Evolutionary conservation across 2,797 vertebrate species (phyloP), one percentile per base, ranked within the genome.

Genomic region (Podargus strigoides): DNA sequence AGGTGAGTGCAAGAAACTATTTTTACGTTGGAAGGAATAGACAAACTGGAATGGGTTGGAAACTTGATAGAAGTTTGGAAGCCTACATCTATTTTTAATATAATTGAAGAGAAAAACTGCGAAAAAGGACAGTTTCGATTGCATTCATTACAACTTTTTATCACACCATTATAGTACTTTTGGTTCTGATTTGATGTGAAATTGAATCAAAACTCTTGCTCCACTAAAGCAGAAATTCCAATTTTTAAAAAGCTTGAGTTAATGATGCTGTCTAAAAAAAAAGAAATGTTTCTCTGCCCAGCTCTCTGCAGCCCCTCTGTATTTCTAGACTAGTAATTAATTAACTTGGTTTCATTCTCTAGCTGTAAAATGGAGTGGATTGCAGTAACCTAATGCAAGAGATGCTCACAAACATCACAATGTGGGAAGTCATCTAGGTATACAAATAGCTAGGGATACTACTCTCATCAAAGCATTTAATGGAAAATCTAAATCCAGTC

Each of bases 1-100:
- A 16, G 5, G 3, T 41, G 36, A 5, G 12, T 44, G 30, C 13
- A 93, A 64, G 22, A 60, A 19, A 50, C 14, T 2, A 0, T 0
- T 20, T 47, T 80, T 52, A 37, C 2, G 0, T 36, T 49, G 44
- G 8, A 87, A 85, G 7, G 15, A 88, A 56, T 5, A 74, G 3
- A 4, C 42, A 62, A 39, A 75, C 19, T 36, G 22, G 22, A 79
- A 58, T 12, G 32, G 7, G 7, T 58, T 75, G 12, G 10, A 78
- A 93, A 79, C 19, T 27, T 47, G 2, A 13, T 16, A 47, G 15
- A 39, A 74, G 4, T 21, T 64, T 52, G 26, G 32, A 76, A 80
- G 9, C 4, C 0, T 81, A 18, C 27, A 16, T 18, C 12, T 46
- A 12, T 26, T 42, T 85, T 83, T 37, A 44, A 52, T 34, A 36